Conservation (phyloP, 2,797 vertebrate species). For the Eulemur mongoz region DNA sequence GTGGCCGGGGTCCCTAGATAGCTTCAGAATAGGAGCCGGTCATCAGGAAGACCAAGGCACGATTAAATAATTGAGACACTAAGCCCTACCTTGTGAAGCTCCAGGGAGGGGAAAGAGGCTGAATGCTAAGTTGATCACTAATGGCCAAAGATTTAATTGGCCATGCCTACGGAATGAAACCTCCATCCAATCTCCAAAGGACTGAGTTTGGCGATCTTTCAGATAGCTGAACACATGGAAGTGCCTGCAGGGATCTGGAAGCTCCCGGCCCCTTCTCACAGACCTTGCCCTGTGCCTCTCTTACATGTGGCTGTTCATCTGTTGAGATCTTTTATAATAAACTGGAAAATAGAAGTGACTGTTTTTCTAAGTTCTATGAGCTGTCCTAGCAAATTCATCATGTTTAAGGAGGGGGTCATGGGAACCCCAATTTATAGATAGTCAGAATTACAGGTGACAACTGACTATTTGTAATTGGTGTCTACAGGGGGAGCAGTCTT, state of each 20-base stretch:
- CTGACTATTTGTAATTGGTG: neutral
- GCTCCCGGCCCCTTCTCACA: neutral
- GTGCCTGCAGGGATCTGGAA: neutral
- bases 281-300: neutral
- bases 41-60: neutral
- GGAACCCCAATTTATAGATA: neutral
- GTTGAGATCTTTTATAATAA: neutral
- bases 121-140: neutral
- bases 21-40: neutral
- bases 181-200: neutral
- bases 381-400: neutral
- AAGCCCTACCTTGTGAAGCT: neutral
- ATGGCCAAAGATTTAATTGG: neutral
- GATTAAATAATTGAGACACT: neutral
- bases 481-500: neutral
- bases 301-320: neutral
- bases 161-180: neutral
- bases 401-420: neutral
- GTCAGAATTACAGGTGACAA: neutral
- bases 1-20: neutral
- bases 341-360: neutral
- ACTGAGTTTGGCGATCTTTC: neutral
- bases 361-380: neutral
- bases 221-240: neutral
- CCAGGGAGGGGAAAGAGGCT: neutral